phyloP scores from a whole-genome alignment of 53 echinoderm and acorn worm genomes.

The Echinometra lucunter region DNA sequence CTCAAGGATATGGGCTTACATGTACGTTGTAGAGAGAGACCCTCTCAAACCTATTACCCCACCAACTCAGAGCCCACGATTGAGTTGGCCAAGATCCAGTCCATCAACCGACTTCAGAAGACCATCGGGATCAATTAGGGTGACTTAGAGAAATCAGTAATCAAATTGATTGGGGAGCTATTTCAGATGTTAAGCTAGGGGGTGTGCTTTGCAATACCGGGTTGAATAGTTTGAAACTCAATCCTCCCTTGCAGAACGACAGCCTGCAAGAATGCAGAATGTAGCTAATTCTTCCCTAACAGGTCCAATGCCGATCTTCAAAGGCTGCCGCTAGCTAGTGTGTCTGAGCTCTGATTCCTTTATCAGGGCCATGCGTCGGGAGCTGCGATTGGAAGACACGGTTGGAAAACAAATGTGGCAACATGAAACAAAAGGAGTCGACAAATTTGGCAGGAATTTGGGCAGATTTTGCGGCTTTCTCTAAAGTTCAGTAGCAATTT shows the following conservation, averaged over 20 bases:
- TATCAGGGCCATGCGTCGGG: conserved; percentile 66
- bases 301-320: conserved; percentile 51
- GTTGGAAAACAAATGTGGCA: conserved; percentile 3
- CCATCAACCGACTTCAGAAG: background rate
- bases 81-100: background rate
- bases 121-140: conserved; percentile 60
- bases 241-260: background rate
- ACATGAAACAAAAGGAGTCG: conserved; percentile 60
- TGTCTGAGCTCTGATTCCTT: background rate
- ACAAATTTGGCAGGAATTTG: conserved; percentile 65
- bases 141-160: conserved; percentile 51
- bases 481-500: conserved; percentile 56
- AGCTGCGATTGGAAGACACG: conserved; percentile 45
- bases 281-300: conserved; percentile 63
- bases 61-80: background rate
- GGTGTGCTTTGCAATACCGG: conserved; percentile 24
- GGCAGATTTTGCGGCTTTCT: conserved; percentile 54
- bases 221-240: conserved; percentile 37
- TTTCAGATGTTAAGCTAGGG: conserved; percentile 51
- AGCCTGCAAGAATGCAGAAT: conserved; percentile 18
- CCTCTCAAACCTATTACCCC: conserved; percentile 43
- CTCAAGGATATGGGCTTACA: conserved; percentile 66
- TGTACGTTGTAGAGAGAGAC: background rate
- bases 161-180: conserved; percentile 62
- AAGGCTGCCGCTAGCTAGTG: conserved; percentile 54